phyloP scores from a whole-genome alignment of 2,888 invertebrate species.

The Piscicola geometra region DNA sequence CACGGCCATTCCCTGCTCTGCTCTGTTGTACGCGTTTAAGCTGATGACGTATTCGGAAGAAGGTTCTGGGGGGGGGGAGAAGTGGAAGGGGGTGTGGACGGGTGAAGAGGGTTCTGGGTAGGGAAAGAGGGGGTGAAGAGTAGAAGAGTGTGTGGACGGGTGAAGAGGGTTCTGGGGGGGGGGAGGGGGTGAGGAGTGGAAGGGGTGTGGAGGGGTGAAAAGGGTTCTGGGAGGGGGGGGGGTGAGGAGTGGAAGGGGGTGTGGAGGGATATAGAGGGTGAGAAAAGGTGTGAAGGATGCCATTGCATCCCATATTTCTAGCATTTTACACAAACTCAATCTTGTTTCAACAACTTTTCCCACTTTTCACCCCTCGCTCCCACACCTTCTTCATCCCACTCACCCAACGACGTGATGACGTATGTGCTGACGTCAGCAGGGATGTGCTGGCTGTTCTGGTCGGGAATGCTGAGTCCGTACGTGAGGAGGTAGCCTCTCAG shows the following conservation, averaged over 20 bases:
- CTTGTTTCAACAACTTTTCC: too few species aligned
- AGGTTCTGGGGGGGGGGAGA: slow-evolving; percentile 63
- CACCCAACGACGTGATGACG: slow-evolving; percentile 73
- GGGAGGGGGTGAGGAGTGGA: background rate
- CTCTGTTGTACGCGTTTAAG: slow-evolving; percentile 80
- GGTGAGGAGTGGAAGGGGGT: background rate
- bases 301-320: too few species aligned
- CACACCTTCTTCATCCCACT: slow-evolving; percentile 47
- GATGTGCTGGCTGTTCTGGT: slow-evolving; percentile 73
- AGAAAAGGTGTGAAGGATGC: too few species aligned
- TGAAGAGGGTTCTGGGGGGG: background rate
- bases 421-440: slow-evolving; percentile 76
- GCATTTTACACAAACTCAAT: too few species aligned
- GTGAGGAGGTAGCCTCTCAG: slow-evolving; percentile 85
- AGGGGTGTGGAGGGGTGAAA: background rate
- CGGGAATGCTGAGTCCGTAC: slow-evolving; percentile 93
- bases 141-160: background rate
- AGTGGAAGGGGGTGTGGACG: background rate
- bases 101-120: background rate
- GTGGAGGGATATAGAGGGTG: too few species aligned
- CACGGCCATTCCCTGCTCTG: slow-evolving; percentile 83
- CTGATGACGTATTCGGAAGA: slow-evolving; percentile 92
- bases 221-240: background rate
- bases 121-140: background rate
- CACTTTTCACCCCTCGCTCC: background rate